These are phyloP conservation scores for Macrocentrus cingulum DNA, from an alignment of 1,140 invertebrate species.

Conservation along the genomic window DNA sequence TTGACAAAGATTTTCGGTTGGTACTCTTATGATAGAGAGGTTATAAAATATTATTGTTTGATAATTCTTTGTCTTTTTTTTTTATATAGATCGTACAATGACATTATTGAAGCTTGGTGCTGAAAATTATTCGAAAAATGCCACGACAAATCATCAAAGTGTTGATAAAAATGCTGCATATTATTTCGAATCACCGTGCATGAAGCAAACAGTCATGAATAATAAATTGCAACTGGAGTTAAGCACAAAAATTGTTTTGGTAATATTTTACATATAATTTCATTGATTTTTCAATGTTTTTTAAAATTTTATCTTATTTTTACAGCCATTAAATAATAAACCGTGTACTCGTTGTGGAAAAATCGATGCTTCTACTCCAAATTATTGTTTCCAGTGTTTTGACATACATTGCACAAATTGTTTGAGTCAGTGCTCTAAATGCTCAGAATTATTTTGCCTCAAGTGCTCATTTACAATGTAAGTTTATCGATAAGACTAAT, in stretches of 20 bases:
- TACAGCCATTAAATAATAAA: slow-evolving; percentile 29
- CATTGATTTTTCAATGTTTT: not conserved
- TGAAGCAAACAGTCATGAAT: slow-evolving; percentile 43
- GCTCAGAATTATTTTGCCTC: slow-evolving; percentile 40
- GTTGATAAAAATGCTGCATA: slow-evolving; percentile 18
- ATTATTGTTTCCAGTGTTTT: slow-evolving; percentile 41
- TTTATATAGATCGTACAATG: slow-evolving; percentile 37
- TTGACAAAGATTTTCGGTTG: slow-evolving; percentile 43
- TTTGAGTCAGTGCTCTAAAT: slow-evolving; percentile 32
- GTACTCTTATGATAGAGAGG: slow-evolving; percentile 43
- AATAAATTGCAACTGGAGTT: slow-evolving; percentile 36
- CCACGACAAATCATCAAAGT: too few relatives aligned
- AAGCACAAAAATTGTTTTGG: slow-evolving; percentile 32
- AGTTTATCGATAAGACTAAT: slow-evolving; percentile 24
- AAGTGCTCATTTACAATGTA: slow-evolving; percentile 42
- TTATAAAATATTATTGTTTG: slow-evolving; percentile 21
- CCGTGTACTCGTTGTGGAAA: slow-evolving; percentile 31
- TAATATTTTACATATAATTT: slow-evolving; percentile 15
- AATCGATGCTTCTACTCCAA: slow-evolving; percentile 25
- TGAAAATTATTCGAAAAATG: slow-evolving; percentile 23
- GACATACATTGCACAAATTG: slow-evolving; percentile 38
- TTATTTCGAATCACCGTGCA: slow-evolving; percentile 20
- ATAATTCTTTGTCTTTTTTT: slow-evolving; percentile 15
- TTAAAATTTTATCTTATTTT: slow-evolving; percentile 8
- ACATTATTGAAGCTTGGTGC: slow-evolving; percentile 38